Percentiles rank a stretch among this genome's conserved stretches.
Evolutionary conservation across 2,888 invertebrate genomes (phyloP).

Genomic region (Latrodectus elegans): DNA sequence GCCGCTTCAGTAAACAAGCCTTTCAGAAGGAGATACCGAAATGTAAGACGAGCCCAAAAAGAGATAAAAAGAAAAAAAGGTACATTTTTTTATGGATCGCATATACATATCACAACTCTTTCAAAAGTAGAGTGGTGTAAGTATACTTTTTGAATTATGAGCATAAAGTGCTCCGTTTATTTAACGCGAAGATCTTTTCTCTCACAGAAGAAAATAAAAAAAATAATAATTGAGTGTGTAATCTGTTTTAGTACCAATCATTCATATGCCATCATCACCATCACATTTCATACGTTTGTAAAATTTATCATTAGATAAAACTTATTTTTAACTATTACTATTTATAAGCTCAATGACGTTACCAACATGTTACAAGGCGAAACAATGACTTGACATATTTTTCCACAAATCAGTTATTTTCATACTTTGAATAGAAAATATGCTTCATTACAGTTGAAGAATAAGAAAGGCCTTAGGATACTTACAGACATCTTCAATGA

Average conservation of each 20-base stretch:
- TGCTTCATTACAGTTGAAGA: conserved; percentile 37
- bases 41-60: conserved; percentile 8
- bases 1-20: conserved; percentile 37
- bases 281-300: too few relatives aligned
- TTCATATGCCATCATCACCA: too few relatives aligned
- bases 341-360: too few relatives aligned
- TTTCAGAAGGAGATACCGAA: conserved; percentile 23
- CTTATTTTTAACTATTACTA: too few relatives aligned
- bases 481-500: background rate
- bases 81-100: conserved; percentile 10
- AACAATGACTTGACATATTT: conserved; percentile 20
- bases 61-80: conserved; percentile 6
- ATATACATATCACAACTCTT: background rate
- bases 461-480: conserved; percentile 22
- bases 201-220: too few relatives aligned
- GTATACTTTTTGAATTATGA: background rate
- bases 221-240: too few relatives aligned
- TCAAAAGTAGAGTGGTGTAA: conserved; percentile 7
- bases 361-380: too few relatives aligned
- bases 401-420: conserved; percentile 13
- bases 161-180: too few relatives aligned
- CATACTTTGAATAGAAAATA: conserved; percentile 40
- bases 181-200: too few relatives aligned
- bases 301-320: too few relatives aligned
- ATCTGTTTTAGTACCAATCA: too few relatives aligned